These are phyloP conservation scores for Sturnira hondurensis DNA, from an alignment of 2,113 vertebrate genomes.

Conservation along the genomic window DNA sequence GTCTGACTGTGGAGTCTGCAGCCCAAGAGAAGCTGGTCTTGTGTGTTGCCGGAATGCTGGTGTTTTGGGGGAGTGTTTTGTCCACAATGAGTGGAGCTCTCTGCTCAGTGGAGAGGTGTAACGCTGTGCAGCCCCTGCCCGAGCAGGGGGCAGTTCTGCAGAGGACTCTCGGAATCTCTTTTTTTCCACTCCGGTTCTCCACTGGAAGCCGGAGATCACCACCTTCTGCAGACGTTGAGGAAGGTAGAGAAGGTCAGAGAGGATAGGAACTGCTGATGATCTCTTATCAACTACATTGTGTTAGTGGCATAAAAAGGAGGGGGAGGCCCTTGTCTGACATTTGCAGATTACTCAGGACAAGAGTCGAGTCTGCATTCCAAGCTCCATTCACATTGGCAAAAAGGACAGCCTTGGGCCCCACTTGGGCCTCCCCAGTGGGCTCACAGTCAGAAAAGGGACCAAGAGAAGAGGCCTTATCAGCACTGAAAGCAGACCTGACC, in stretches of 20 bases:
- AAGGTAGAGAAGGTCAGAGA: neutral
- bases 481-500: neutral
- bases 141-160: neutral
- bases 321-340: neutral
- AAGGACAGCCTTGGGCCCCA: neutral
- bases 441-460: neutral
- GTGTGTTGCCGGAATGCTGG: neutral
- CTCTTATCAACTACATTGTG: neutral
- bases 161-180: neutral
- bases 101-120: neutral
- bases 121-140: neutral
- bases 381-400: neutral
- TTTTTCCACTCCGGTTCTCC: neutral
- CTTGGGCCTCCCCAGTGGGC: neutral
- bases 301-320: neutral
- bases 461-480: neutral
- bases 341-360: neutral
- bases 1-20: neutral
- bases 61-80: neutral
- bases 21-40: neutral
- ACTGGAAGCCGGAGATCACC: neutral
- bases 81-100: too few relatives aligned
- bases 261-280: neutral
- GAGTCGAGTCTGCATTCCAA: neutral
- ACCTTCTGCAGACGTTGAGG: neutral